Evolutionary conservation across 2,113 vertebrate genomes (phyloP).

Genomic region (Oncorhynchus keta): DNA sequence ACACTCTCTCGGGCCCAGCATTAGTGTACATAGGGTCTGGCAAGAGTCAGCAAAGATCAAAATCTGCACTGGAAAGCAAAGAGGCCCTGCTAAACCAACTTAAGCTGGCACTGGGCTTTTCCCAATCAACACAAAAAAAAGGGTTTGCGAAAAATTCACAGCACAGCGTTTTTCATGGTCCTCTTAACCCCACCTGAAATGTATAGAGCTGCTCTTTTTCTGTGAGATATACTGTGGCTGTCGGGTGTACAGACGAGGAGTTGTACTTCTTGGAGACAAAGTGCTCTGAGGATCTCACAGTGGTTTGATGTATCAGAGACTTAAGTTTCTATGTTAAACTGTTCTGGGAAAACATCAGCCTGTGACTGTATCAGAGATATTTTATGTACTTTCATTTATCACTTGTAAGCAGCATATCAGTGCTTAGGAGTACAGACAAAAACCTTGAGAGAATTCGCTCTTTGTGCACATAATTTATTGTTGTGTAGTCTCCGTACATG

Average conservation of each 20-base stretch:
- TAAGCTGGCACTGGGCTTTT: conserved; percentile 49
- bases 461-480: not conserved
- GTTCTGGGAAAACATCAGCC: not conserved
- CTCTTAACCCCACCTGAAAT: conserved; percentile 27
- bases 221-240: not conserved
- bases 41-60: conserved; percentile 66
- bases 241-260: not conserved
- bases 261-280: not conserved
- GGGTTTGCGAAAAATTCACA: conserved; percentile 40
- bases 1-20: conserved; percentile 8
- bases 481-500: not conserved
- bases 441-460: not conserved
- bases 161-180: not conserved
- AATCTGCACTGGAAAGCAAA: conserved; percentile 60
- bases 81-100: conserved; percentile 65
- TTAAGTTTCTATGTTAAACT: not conserved
- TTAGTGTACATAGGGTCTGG: conserved; percentile 41
- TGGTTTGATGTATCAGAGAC: not conserved
- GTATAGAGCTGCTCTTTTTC: not conserved
- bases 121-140: conserved; percentile 31
- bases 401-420: not conserved
- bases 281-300: too few species aligned
- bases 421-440: too few species aligned
- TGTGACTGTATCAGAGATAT: not conserved
- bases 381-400: not conserved